Evolutionary conservation across 2,113 vertebrate genomes (phyloP).

Genomic region (Caracal caracal): DNA sequence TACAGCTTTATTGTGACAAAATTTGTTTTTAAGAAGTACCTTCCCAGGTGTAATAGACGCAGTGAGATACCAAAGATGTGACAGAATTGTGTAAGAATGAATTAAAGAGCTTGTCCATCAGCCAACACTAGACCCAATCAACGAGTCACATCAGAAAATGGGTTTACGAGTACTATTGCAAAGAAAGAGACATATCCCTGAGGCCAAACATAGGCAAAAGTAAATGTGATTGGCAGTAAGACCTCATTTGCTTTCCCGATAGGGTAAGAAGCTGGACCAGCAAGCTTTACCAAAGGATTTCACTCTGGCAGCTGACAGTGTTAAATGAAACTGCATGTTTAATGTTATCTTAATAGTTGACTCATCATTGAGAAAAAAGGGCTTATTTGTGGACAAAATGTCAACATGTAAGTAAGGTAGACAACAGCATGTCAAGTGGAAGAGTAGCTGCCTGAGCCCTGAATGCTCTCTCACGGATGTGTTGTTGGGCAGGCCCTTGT

Average conservation of each 20-base stretch:
- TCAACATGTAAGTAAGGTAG: not conserved
- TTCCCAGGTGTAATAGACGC: not conserved
- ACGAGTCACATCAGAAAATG: not conserved
- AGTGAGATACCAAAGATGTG: not conserved
- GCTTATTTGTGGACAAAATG: not conserved
- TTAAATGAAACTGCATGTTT: not conserved
- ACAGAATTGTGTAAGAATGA: not conserved
- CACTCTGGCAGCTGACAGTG: not conserved
- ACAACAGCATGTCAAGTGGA: not conserved
- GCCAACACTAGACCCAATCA: not conserved
- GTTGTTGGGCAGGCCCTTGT: not conserved
- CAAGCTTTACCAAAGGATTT: constrained; percentile 16
- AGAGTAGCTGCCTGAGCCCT: not conserved
- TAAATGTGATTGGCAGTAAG: not conserved
- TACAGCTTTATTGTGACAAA: not conserved
- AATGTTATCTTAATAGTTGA: not conserved
- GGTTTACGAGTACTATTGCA: not conserved
- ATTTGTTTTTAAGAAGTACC: not conserved
- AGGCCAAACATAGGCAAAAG: not conserved
- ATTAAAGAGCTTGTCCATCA: constrained; percentile 32
- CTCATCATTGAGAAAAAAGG: not conserved
- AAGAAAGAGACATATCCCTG: not conserved
- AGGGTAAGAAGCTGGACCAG: not conserved
- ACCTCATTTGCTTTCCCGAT: not conserved
- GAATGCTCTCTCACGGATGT: not conserved